Percentiles rank a stretch among this genome's conserved stretches.
phyloP scores from a whole-genome alignment of 2,888 invertebrate genomes.

The Pristionchus maxplancki region DNA sequence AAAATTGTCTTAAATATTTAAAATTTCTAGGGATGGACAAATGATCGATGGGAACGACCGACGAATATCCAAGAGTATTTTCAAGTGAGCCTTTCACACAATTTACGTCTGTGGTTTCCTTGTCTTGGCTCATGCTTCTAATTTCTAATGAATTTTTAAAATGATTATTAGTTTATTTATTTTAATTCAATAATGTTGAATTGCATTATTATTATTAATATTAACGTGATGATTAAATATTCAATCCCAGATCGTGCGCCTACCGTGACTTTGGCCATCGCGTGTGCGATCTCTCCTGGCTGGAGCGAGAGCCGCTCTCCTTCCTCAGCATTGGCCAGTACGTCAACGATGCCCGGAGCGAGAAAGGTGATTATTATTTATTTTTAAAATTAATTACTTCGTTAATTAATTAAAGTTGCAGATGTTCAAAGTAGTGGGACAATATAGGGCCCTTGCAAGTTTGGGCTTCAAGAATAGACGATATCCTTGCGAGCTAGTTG shows the following conservation, averaged over 20 bases:
- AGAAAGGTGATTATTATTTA: not conserved
- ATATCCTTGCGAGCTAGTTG: not conserved
- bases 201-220: too few relatives aligned
- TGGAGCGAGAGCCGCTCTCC: not conserved
- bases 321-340: conserved; percentile 49
- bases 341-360: conserved; percentile 41
- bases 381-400: not conserved
- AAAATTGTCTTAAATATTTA: not conserved
- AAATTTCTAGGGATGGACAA: conserved; percentile 37
- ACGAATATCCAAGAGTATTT: conserved; percentile 44
- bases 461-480: too few relatives aligned
- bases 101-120: too few relatives aligned
- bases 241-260: conserved; percentile 38
- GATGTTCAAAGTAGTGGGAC: too few relatives aligned
- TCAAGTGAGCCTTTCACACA: not conserved
- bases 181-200: too few relatives aligned
- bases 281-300: conserved; percentile 44
- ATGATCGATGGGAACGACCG: conserved; percentile 51
- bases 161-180: too few relatives aligned
- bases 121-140: too few relatives aligned
- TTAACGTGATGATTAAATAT: not conserved
- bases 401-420: not conserved
- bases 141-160: too few relatives aligned
- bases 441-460: too few relatives aligned
- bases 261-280: conserved; percentile 21